These are phyloP conservation scores for Habropoda laboriosa DNA, from an alignment of 1,140 invertebrate genomes.

Conservation along the genomic window DNA sequence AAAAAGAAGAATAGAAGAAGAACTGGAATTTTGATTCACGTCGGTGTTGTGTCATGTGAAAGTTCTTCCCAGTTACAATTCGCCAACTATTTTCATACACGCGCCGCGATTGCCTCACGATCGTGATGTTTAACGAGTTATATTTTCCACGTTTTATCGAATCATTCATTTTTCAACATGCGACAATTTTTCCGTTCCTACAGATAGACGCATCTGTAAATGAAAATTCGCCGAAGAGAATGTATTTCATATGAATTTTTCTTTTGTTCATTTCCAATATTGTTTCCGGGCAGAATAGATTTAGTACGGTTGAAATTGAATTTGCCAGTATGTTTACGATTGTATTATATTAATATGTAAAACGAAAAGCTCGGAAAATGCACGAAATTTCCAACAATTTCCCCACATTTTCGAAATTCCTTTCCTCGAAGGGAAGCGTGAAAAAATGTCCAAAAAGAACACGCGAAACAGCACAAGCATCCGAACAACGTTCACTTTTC, in stretches of 20 bases:
- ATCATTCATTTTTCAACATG: neutral
- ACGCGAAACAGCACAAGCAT: neutral
- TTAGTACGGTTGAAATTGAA: no score
- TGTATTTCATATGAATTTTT: no score
- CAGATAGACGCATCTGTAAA: no score
- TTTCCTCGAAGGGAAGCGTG: neutral
- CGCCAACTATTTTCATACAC: neutral
- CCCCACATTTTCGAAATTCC: neutral
- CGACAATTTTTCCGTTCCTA: no score
- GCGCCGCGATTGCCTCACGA: neutral
- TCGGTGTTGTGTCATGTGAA: neutral
- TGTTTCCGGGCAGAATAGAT: no score
- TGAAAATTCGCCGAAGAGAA: no score
- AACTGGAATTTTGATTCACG: conserved; percentile 17
- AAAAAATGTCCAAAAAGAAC: neutral
- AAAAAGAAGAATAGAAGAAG: no score
- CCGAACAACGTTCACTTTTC: neutral
- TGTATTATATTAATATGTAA: neutral
- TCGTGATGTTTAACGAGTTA: neutral
- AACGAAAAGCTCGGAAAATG: neutral
- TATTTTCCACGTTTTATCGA: neutral
- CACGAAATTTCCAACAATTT: fast-evolving
- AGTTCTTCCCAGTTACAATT: neutral
- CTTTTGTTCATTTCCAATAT: no score
- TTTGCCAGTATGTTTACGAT: no score